Evolutionary conservation across 2,113 vertebrate genomes (phyloP).

Genomic region (Vidua macroura): DNA sequence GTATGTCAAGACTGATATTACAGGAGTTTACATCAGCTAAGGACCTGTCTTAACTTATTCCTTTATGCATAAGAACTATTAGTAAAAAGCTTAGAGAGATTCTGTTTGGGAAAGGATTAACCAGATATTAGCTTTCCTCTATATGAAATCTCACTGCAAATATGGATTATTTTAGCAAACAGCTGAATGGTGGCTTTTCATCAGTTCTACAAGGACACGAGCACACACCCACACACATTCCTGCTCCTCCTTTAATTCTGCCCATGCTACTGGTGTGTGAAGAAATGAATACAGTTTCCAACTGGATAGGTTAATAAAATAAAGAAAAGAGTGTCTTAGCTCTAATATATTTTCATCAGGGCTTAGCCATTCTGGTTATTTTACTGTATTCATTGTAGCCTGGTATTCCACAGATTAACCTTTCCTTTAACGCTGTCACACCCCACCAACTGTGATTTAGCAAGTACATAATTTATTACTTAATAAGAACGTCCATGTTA

Average conservation of each 20-base stretch:
- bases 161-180: background rate
- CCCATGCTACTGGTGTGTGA: background rate
- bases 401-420: slow-evolving; percentile 32
- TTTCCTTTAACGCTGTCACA: slow-evolving; percentile 30
- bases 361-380: background rate
- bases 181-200: background rate
- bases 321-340: background rate
- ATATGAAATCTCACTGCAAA: background rate
- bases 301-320: background rate
- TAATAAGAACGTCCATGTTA: slow-evolving; percentile 17
- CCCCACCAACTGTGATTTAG: slow-evolving; percentile 54
- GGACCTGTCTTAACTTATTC: background rate
- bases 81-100: background rate
- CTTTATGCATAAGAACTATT: background rate
- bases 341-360: background rate
- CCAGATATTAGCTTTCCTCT: background rate
- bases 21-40: background rate
- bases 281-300: background rate
- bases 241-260: background rate
- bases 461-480: slow-evolving; percentile 42
- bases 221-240: fast-evolving
- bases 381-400: background rate
- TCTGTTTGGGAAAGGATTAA: background rate
- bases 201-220: background rate
- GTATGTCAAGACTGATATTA: background rate